Evolutionary conservation across 2,797 vertebrate genomes (phyloP).

Genomic region (Malacoraja senta): DNA sequence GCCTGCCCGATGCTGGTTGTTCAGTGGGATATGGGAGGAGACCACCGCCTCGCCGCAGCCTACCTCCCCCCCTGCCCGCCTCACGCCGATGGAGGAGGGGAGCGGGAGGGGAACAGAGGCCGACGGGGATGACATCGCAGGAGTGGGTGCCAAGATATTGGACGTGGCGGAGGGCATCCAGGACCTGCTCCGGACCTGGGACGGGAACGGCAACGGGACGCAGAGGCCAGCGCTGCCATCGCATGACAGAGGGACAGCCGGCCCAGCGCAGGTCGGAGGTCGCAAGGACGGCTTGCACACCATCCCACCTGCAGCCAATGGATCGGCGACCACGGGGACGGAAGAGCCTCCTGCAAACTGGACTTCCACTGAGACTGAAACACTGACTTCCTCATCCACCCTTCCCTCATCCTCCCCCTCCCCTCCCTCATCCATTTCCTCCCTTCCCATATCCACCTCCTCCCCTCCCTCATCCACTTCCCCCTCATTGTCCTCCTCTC

Average conservation of each 20-base stretch:
- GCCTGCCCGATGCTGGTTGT: conserved; percentile 39
- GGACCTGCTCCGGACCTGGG: conserved; percentile 57
- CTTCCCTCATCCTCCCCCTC: too few species aligned
- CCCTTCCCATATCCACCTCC: too few species aligned
- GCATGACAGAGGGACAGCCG: neutral
- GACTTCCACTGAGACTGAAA: neutral
- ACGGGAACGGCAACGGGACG: conserved; percentile 38
- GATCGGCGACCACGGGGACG: too few species aligned
- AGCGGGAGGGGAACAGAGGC: too few species aligned
- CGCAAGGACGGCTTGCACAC: too few species aligned
- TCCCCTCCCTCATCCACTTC: neutral
- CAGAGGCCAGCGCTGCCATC: neutral
- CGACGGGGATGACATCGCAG: conserved; percentile 47
- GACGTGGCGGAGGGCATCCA: conserved; percentile 52
- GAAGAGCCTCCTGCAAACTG: neutral
- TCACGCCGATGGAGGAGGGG: neutral
- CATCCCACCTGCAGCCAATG: too few species aligned
- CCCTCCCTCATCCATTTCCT: neutral
- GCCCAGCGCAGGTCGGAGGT: too few species aligned
- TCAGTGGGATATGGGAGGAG: neutral
- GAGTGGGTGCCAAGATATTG: conserved; percentile 59
- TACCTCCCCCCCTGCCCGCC: too few species aligned
- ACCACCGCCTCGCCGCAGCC: accelerated
- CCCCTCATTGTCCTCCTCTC: too few species aligned
- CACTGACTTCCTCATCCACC: neutral